Conservation (phyloP, 2,797 vertebrate genomes). For the Acanthurus lineatus region DNA sequence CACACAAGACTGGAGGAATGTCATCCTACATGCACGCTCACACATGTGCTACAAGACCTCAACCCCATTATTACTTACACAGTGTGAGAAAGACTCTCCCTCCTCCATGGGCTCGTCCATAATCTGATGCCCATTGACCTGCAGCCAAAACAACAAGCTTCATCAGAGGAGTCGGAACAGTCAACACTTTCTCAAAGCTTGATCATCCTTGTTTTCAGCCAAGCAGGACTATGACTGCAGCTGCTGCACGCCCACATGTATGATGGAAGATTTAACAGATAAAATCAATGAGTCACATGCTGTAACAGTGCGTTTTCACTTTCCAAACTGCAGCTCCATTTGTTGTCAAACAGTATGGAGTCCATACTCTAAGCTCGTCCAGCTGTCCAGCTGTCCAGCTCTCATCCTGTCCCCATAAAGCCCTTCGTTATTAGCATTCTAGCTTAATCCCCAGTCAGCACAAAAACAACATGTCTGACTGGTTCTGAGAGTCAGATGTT, state of each 20-base stretch:
- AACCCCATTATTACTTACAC: conserved; percentile 88
- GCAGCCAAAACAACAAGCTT: conserved; percentile 65
- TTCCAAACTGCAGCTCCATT: conserved; percentile 42
- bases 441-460: conserved; percentile 74
- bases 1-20: neutral
- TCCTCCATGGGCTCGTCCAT: conserved; percentile 98
- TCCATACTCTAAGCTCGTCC: conserved; percentile 71
- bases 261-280: conserved; percentile 75
- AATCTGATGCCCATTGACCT: conserved; percentile 97
- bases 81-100: conserved; percentile 92
- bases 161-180: conserved; percentile 51
- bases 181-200: conserved; percentile 59
- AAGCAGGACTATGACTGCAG: conserved; percentile 66
- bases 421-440: conserved; percentile 76
- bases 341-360: conserved; percentile 79
- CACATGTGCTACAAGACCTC: neutral
- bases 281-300: conserved; percentile 76
- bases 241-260: conserved; percentile 78
- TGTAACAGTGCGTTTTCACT: conserved; percentile 52
- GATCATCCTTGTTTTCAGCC: conserved; percentile 60
- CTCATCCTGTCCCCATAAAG: conserved; percentile 69
- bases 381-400: conserved; percentile 75
- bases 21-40: neutral
- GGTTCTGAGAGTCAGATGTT: conserved; percentile 55
- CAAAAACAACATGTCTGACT: conserved; percentile 78